Conservation (phyloP, 2,797 vertebrate genomes). For the Phoeniculus purpureus region DNA sequence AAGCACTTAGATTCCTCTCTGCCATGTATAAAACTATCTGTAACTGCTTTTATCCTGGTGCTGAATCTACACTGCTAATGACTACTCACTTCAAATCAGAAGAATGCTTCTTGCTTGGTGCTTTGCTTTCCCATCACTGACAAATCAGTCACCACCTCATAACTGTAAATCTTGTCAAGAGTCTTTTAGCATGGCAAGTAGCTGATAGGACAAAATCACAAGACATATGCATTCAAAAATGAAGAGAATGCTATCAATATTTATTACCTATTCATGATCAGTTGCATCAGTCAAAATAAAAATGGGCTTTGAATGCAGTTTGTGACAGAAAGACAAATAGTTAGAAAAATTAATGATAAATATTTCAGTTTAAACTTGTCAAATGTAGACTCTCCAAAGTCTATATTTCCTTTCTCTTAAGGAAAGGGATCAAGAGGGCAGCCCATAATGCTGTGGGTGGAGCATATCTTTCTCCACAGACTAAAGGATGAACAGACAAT, state of each 20-base stretch:
- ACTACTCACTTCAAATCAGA: not conserved
- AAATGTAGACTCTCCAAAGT: not conserved
- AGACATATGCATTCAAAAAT: not conserved
- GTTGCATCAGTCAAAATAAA: not conserved
- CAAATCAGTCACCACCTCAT: not conserved
- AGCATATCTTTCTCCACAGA: not conserved
- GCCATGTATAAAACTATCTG: not conserved
- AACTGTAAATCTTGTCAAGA: not conserved
- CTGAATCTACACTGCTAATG: not conserved
- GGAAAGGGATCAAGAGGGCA: not conserved
- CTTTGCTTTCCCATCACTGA: not conserved
- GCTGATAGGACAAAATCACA: not conserved
- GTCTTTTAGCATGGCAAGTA: not conserved
- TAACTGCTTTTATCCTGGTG: not conserved
- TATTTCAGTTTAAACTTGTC: not conserved
- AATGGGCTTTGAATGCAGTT: not conserved
- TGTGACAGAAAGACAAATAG: not conserved
- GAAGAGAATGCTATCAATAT: not conserved
- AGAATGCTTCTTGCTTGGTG: not conserved
- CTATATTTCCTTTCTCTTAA: not conserved
- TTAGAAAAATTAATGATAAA: not conserved
- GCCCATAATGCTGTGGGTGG: not conserved
- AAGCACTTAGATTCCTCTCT: not conserved
- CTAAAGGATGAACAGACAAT: not conserved
- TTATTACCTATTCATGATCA: not conserved